Conservation (phyloP, 2,113 vertebrate genomes). For the Ellobius talpinus region DNA sequence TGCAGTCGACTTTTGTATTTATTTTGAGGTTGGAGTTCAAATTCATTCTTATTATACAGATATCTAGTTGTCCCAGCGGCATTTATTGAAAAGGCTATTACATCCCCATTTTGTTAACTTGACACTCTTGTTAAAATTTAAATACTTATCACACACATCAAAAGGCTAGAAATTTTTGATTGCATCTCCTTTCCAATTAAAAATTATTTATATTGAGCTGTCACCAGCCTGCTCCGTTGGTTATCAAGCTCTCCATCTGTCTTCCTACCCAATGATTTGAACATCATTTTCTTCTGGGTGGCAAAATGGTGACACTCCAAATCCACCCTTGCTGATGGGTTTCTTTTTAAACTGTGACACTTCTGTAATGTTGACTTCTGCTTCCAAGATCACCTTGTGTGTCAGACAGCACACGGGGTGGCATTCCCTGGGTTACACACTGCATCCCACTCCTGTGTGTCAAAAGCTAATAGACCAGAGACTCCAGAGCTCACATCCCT, state of each 20-base stretch:
- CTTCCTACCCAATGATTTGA: slow-evolving; percentile 13
- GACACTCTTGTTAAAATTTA: background rate
- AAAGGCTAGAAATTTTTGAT: background rate
- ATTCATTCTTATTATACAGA: background rate
- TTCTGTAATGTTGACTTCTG: background rate
- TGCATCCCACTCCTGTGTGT: background rate
- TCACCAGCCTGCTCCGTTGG: background rate
- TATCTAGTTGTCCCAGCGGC: background rate
- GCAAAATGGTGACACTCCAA: slow-evolving; percentile 25
- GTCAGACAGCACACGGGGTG: background rate
- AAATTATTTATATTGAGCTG: background rate
- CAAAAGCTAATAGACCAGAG: background rate
- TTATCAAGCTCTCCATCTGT: background rate
- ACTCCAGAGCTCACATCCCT: background rate
- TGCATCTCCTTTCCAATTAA: slow-evolving; percentile 14
- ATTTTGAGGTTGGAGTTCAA: background rate
- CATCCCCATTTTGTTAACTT: background rate
- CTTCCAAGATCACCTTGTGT: background rate
- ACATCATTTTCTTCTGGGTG: background rate
- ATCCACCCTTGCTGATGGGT: background rate
- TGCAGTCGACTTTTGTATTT: background rate
- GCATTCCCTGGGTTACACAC: background rate
- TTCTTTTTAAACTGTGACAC: background rate
- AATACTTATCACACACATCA: background rate
- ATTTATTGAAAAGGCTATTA: background rate